These are phyloP conservation scores for Sinocyclocheilus maitianheensis DNA, from an alignment of 2,113 vertebrate species.

Conservation along the genomic window DNA sequence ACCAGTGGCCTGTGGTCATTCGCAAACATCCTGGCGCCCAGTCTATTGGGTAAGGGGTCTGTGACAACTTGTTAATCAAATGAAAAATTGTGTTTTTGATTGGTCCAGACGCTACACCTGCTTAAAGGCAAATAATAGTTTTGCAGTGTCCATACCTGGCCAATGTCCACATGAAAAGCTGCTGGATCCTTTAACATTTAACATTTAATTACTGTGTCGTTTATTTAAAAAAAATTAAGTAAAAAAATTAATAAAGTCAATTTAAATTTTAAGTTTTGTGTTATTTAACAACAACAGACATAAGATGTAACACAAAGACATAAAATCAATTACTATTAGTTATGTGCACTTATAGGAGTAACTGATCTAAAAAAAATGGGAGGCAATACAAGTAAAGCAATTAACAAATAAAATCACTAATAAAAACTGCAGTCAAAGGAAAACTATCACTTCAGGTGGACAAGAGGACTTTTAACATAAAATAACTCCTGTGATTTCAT, in stretches of 20 bases:
- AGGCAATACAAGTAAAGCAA: neutral
- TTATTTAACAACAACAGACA: neutral
- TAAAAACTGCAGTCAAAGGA: neutral
- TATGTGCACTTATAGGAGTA: neutral
- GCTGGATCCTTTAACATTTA: too few species aligned
- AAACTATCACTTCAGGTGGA: neutral
- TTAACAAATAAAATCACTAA: neutral
- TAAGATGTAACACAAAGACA: neutral
- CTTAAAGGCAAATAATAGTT: too few species aligned
- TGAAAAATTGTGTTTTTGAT: too few species aligned
- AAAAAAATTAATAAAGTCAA: neutral
- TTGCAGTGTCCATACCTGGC: too few species aligned
- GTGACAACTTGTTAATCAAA: too few species aligned
- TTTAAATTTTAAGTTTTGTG: neutral
- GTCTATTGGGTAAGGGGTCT: too few species aligned
- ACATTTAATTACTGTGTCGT: neutral
- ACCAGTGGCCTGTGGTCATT: too few species aligned
- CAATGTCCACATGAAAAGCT: too few species aligned
- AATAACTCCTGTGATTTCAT: slow-evolving; percentile 10
- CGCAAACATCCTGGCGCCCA: too few species aligned
- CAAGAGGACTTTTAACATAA: slow-evolving; percentile 47
- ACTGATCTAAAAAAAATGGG: neutral
- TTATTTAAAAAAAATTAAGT: neutral
- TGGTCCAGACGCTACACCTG: too few species aligned
- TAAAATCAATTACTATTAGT: neutral